A percentile compares a stretch with the other conserved stretches of the same genome.
phyloP scores from a whole-genome alignment of 2,888 invertebrate genomes.

The Thyatira batis region DNA sequence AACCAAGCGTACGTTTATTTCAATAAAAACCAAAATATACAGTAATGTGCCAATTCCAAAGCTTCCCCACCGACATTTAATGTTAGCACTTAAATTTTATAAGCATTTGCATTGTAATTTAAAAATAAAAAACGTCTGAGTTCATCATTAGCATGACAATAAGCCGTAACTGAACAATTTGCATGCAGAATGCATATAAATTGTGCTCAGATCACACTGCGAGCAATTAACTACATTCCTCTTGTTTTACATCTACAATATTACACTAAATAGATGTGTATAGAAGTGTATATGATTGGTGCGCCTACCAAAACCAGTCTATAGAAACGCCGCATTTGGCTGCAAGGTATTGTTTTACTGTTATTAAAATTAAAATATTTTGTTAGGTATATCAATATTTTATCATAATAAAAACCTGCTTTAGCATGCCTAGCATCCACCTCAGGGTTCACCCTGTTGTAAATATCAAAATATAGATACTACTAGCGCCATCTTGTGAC shows the following conservation, averaged over 20 bases:
- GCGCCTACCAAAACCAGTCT: neutral
- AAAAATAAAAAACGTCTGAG: conserved; percentile 28
- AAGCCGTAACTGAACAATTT: conserved; percentile 51
- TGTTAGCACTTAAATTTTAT: neutral
- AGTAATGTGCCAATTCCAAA: neutral
- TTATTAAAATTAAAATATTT: no score
- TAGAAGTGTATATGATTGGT: neutral
- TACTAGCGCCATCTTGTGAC: no score
- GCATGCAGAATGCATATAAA: conserved; percentile 74
- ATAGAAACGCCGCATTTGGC: neutral
- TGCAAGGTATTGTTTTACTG: no score
- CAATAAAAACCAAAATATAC: neutral
- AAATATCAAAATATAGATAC: no score
- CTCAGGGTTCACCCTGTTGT: no score
- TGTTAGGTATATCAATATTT: no score
- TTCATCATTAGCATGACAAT: conserved; percentile 43
- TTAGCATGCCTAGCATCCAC: no score
- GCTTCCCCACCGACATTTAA: neutral
- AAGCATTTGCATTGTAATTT: conserved; percentile 9
- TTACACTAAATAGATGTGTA: neutral
- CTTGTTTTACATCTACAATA: conserved; percentile 64
- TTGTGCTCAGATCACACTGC: conserved; percentile 45
- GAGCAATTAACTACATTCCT: conserved; percentile 61
- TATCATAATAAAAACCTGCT: no score
- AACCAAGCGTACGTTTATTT: neutral